These are phyloP conservation scores for Drosophila nikananu DNA, from an alignment of 1,140 invertebrate genomes.

Conservation along the genomic window DNA sequence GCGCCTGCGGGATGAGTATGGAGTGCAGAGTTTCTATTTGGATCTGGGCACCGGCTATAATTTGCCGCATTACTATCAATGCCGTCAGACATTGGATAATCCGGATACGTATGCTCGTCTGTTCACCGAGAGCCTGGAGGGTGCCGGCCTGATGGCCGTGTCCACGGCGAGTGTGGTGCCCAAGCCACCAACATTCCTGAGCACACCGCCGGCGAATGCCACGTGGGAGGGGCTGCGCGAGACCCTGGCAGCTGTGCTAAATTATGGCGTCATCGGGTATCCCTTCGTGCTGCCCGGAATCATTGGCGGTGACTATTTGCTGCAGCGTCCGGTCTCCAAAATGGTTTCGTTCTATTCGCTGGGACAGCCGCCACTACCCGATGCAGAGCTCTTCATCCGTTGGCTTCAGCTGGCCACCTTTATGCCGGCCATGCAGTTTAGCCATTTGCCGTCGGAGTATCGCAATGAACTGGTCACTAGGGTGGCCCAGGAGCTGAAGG, in stretches of 20 bases:
- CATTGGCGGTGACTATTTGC: conserved; percentile 92
- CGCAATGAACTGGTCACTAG: conserved; percentile 90
- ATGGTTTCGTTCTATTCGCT: conserved; percentile 82
- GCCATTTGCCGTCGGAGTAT: conserved; percentile 94
- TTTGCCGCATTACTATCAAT: conserved; percentile 94
- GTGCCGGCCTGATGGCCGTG: conserved; percentile 91
- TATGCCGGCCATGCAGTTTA: conserved; percentile 96
- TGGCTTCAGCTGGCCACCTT: conserved; percentile 98
- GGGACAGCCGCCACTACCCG: conserved; percentile 87
- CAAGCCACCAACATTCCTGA: conserved; percentile 93
- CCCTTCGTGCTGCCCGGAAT: conserved; percentile 97
- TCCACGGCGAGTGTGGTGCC: conserved; percentile 93
- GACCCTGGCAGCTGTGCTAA: conserved; percentile 88
- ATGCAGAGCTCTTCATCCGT: conserved; percentile 95
- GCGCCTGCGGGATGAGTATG: conserved; percentile 89
- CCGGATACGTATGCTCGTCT: conserved; percentile 93
- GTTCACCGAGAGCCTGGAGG: conserved; percentile 89
- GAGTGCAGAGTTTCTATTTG: conserved; percentile 95
- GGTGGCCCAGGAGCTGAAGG: conserved; percentile 91
- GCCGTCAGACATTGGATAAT: conserved; percentile 90
- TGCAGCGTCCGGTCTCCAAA: conserved; percentile 69
- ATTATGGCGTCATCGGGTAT: conserved; percentile 94
- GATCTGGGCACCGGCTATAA: conserved; percentile 95
- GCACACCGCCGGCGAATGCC: conserved; percentile 93
- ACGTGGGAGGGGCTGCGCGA: conserved; percentile 95